Percentiles rank a stretch among this genome's conserved stretches.
phyloP scores from a whole-genome alignment of 2,113 vertebrate genomes.

The Rhizomys pruinosus region DNA sequence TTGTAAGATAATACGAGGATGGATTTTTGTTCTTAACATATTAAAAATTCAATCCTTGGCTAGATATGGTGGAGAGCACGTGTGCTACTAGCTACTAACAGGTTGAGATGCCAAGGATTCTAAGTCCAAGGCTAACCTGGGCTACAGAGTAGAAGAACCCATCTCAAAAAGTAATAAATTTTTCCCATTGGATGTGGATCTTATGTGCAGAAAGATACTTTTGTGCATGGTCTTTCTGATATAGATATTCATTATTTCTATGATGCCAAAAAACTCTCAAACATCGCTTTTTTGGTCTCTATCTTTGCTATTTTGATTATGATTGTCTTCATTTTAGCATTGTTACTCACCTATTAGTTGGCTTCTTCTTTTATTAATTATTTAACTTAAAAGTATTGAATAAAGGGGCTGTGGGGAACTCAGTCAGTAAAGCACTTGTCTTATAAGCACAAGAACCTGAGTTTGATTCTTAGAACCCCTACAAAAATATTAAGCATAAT shows the following conservation, averaged over 20 bases:
- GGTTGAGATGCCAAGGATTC: background rate
- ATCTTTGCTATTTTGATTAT: background rate
- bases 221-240: background rate
- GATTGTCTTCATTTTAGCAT: background rate
- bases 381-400: constrained; percentile 9
- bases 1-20: background rate
- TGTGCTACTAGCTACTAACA: background rate
- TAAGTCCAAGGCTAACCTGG: background rate
- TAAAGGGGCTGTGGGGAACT: no score
- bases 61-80: background rate
- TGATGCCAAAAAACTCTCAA: background rate
- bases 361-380: background rate
- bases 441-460: background rate
- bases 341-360: background rate
- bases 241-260: background rate
- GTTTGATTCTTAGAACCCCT: background rate
- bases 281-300: background rate
- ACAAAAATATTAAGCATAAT: background rate
- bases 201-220: background rate
- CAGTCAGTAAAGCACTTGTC: background rate
- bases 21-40: background rate
- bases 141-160: background rate
- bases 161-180: background rate
- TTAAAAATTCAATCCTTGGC: background rate
- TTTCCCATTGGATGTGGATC: background rate